Evolutionary conservation across 1,140 invertebrate species (phyloP).

Genomic region (Drosophila tsacasi): DNA sequence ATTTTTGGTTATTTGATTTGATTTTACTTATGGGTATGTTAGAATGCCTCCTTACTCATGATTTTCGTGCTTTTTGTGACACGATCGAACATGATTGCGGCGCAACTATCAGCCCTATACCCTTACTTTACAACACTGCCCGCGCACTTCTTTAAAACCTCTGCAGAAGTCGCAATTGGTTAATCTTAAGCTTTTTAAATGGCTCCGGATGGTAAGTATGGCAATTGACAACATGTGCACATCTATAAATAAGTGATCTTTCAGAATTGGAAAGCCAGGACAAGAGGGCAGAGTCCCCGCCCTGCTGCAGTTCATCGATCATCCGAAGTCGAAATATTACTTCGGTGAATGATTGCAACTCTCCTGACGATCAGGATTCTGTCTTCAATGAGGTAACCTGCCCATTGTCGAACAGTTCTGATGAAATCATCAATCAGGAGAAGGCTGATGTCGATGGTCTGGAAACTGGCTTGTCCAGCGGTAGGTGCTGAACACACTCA

Average conservation of each 20-base stretch:
- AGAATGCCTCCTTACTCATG: too few relatives aligned
- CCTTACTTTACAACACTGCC: slow-evolving; percentile 2
- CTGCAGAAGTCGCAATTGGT: background rate
- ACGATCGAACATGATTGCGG: background rate
- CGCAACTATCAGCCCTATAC: background rate
- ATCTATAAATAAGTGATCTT: background rate
- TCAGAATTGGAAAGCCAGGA: background rate
- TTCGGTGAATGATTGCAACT: background rate
- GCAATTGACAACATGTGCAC: too few relatives aligned
- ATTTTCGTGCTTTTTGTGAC: background rate
- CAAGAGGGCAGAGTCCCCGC: slow-evolving; percentile 5
- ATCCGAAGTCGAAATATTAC: too few relatives aligned
- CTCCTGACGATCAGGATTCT: background rate
- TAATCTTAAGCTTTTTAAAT: background rate
- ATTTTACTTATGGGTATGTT: background rate
- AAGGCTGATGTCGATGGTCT: too few relatives aligned
- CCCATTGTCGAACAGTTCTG: background rate
- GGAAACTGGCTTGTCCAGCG: slow-evolving; percentile 2
- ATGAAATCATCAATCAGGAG: background rate
- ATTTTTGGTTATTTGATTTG: background rate
- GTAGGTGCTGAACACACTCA: background rate
- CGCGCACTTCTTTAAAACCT: slow-evolving; percentile 7
- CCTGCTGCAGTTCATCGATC: slow-evolving; percentile 17
- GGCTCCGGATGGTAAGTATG: background rate
- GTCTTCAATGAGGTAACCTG: background rate